Base-by-base conservation (phyloP, 2,113 vertebrate species). In the Scomber colias region DNA sequence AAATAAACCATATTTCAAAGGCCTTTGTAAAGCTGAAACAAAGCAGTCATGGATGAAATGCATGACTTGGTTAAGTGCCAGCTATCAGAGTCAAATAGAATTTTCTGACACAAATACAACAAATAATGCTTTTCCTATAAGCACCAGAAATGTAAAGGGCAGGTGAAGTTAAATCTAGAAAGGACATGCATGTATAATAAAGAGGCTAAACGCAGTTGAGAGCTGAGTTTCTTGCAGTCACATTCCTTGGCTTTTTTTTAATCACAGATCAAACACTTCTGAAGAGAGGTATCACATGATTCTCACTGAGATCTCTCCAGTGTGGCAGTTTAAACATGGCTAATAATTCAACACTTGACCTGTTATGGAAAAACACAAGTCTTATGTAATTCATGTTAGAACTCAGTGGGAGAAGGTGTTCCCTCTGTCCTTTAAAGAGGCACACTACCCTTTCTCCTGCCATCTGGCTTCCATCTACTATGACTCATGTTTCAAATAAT, bases 381-480 rank as follows among this genome's bases (percentile, higher is more conserved):
- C 61, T 79, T 82, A 71, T 30, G 24, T 72, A 83, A 83, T 45
- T 50, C 62, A 67, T 54, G 64, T 66, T 16, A 77, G 50, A 81
- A 81, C 81, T 63, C 85, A 70, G 80, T 57, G 46, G 71, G 80
- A 72, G 71, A 70, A 77, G 59, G 64, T 66, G 56, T 77, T 81
- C 51, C 35, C 77, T 68, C 31, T 35, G 44, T 74, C 55, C 60
- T 49, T 77, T 76, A 5, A 70, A 69, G 57, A 81, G 17, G 35
- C 56, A 24, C 62, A 45, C 16, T 56, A 13, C 65, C 49, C 13
- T 62, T 55, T 54, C 60, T 65, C 44, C n/a, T 50, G 27, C 50
- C 81, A 83, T 83, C 81, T 89, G 87, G 83, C 61, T 81, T 71
- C 30, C 27, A 84, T 86, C 66, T 64, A 67, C 9, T 12, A 6